A percentile compares a stretch with the other conserved stretches of the same genome.
Conservation (phyloP, 2,797 vertebrate genomes). For the Ctenopoma multispine region DNA sequence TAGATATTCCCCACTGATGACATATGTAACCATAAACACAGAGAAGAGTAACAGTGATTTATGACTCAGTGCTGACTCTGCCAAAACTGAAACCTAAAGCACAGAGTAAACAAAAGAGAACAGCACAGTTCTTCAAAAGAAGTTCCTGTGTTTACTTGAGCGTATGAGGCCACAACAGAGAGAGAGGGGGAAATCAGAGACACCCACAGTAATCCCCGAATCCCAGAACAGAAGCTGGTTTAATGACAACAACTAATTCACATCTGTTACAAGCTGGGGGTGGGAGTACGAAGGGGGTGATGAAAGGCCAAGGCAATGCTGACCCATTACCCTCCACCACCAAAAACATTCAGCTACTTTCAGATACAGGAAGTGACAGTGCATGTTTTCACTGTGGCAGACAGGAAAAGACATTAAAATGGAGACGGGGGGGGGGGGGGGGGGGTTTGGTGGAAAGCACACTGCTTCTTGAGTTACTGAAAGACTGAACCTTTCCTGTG, state of each 20-base stretch:
- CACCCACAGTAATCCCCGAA: conserved; percentile 33
- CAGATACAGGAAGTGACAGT: conserved; percentile 83
- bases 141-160: conserved; percentile 71
- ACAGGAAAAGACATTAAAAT: conserved; percentile 83
- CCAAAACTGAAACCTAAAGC: conserved; percentile 31
- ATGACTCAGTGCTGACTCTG: conserved; percentile 1
- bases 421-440: conserved; percentile 15
- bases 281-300: conserved; percentile 23
- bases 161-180: conserved; percentile 46
- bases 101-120: conserved; percentile 27
- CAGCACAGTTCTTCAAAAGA: conserved; percentile 53
- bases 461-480: conserved; percentile 22
- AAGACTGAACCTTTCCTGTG: conserved; percentile 12
- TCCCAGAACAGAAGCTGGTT: conserved; percentile 46
- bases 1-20: too few relatives aligned
- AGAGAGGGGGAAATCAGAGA: conserved; percentile 15
- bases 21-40: conserved; percentile 32
- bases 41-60: conserved; percentile 2
- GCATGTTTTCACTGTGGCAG: conserved; percentile 79
- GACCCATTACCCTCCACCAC: conserved; percentile 41
- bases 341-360: conserved; percentile 48
- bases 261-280: conserved; percentile 41
- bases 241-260: conserved; percentile 46
- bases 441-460: conserved; percentile 29
- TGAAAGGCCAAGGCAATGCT: conserved; percentile 48